Conservation (phyloP, 2,797 vertebrate genomes). For the Erpetoichthys calabaricus region DNA sequence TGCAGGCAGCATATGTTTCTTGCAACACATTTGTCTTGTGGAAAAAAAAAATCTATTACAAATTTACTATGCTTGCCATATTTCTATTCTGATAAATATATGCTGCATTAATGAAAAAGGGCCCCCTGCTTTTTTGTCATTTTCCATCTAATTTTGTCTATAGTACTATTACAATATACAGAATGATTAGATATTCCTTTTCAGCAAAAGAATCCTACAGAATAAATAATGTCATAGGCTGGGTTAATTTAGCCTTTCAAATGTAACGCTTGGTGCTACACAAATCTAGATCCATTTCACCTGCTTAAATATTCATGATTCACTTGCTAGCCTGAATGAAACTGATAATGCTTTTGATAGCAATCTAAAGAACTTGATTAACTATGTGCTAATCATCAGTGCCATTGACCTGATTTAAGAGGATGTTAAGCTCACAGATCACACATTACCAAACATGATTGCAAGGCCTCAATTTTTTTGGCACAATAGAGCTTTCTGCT, state of each 20-base stretch:
- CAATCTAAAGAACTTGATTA: conserved; percentile 70
- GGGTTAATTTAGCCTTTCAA: conserved; percentile 57
- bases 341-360: conserved; percentile 58
- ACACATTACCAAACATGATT: conserved; percentile 62
- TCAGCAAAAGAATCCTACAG: conserved; percentile 47
- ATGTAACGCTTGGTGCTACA: conserved; percentile 56
- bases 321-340: conserved; percentile 55
- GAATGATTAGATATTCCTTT: conserved; percentile 44
- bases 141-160: conserved; percentile 27
- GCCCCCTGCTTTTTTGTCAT: conserved; percentile 14
- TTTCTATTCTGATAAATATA: background rate
- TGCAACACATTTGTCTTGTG: too few species aligned
- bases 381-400: conserved; percentile 71
- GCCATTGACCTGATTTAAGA: conserved; percentile 68
- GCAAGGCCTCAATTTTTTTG: conserved; percentile 59
- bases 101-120: conserved; percentile 5
- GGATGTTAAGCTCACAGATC: conserved; percentile 60
- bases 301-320: conserved; percentile 71
- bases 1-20: too few species aligned
- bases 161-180: conserved; percentile 26
- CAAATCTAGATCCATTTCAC: conserved; percentile 57
- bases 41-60: too few species aligned
- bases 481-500: conserved; percentile 54
- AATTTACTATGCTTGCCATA: too few species aligned
- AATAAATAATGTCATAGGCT: conserved; percentile 45